Evolutionary conservation across 2,888 invertebrate genomes (phyloP).

Genomic region (Oligia strigilis): DNA sequence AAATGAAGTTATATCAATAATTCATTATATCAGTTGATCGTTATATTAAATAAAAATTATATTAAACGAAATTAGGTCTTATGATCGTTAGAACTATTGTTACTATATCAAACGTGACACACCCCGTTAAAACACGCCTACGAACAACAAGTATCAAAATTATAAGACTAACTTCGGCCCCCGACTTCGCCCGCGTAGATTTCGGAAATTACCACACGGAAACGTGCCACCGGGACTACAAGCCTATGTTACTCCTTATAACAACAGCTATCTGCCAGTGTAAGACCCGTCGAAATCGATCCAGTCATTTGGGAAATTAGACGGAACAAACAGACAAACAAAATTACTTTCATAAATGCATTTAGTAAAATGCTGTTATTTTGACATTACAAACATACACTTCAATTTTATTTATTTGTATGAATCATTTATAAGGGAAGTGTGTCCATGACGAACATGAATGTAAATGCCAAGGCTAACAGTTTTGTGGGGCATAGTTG

Average conservation of each 20-base stretch:
- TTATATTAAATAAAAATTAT: too few species aligned
- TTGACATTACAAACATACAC: not conserved
- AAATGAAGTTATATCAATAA: too few species aligned
- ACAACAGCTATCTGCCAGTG: not conserved
- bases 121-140: too few species aligned
- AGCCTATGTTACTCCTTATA: not conserved
- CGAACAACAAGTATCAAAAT: not conserved
- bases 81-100: too few species aligned
- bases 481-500: not conserved
- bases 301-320: not conserved
- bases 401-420: not conserved
- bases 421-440: not conserved
- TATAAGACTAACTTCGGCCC: not conserved
- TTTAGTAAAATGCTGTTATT: not conserved
- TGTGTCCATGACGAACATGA: not conserved
- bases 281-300: not conserved
- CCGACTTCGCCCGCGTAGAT: too few species aligned
- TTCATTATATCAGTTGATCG: too few species aligned
- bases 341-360: not conserved
- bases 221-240: not conserved
- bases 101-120: too few species aligned
- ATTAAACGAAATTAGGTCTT: too few species aligned
- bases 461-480: slow-evolving; percentile 2
- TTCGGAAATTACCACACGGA: not conserved
- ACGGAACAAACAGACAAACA: not conserved